Evolutionary conservation across 2,797 vertebrate genomes (phyloP).

Genomic region (Lophotriccus pileatus): DNA sequence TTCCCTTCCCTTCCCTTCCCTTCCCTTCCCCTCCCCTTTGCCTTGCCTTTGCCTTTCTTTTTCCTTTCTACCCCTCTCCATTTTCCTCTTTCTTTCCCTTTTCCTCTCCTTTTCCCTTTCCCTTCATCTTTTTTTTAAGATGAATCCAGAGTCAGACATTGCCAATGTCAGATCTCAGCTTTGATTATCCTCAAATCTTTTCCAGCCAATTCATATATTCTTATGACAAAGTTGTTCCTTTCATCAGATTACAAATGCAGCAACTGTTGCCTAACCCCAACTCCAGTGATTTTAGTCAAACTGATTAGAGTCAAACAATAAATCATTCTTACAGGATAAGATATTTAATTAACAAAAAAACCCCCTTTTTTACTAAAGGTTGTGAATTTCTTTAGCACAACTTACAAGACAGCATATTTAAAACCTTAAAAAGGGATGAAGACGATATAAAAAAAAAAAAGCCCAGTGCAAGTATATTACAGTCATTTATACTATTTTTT

Average conservation of each 20-base stretch:
- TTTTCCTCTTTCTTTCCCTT: too few relatives aligned
- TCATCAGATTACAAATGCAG: not conserved
- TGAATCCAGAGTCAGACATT: not conserved
- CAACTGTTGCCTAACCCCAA: not conserved
- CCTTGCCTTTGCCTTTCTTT: too few relatives aligned
- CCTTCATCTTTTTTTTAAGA: too few relatives aligned
- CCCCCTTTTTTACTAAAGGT: not conserved
- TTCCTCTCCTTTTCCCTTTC: too few relatives aligned
- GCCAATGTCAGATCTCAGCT: not conserved
- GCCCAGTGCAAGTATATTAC: accelerated
- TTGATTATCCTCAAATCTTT: not conserved
- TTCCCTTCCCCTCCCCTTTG: too few relatives aligned
- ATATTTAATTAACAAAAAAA: not conserved
- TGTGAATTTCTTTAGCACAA: not conserved
- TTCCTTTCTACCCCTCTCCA: too few relatives aligned
- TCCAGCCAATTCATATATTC: not conserved
- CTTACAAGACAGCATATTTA: not conserved
- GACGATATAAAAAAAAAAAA: not conserved
- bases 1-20: too few relatives aligned
- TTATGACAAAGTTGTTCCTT: not conserved
- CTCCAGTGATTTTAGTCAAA: not conserved
- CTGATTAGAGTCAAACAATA: not conserved
- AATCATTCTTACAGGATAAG: not conserved
- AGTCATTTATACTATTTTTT: not conserved
- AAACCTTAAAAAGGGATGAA: not conserved